Percentiles rank a stretch among this genome's conserved stretches.
Conservation (phyloP, 1,140 invertebrate species). For the Trachelipus rathkii region DNA sequence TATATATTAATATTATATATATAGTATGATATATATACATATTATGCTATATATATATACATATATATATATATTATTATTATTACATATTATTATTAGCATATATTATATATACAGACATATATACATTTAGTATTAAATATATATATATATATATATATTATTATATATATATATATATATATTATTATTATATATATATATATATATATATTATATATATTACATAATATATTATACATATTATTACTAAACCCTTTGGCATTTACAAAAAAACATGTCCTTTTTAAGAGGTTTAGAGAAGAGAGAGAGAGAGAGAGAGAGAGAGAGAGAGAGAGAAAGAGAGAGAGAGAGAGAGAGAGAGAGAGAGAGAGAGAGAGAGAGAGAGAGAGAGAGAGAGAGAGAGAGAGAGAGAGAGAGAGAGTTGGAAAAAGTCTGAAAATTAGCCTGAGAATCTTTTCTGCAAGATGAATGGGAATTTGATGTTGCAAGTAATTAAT, state of each 20-base stretch:
- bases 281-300: too few species aligned
- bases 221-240: background rate
- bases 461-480: background rate
- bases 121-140: background rate
- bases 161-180: constrained; percentile 5
- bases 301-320: constrained; percentile 1
- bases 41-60: too few species aligned
- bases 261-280: background rate
- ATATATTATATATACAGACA: background rate
- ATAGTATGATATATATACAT: too few species aligned
- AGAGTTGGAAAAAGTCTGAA: background rate
- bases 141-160: background rate
- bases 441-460: background rate
- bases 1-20: too few species aligned
- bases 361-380: constrained; percentile 11
- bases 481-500: constrained; percentile 13
- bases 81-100: too few species aligned
- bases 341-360: background rate
- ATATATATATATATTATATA: background rate
- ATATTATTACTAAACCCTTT: background rate
- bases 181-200: background rate
- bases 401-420: background rate
- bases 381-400: constrained; percentile 2
- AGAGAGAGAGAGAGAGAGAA: background rate
- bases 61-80: too few species aligned